Evolutionary conservation across 1,140 invertebrate species (phyloP).

Genomic region (Drosophila ananassae): DNA sequence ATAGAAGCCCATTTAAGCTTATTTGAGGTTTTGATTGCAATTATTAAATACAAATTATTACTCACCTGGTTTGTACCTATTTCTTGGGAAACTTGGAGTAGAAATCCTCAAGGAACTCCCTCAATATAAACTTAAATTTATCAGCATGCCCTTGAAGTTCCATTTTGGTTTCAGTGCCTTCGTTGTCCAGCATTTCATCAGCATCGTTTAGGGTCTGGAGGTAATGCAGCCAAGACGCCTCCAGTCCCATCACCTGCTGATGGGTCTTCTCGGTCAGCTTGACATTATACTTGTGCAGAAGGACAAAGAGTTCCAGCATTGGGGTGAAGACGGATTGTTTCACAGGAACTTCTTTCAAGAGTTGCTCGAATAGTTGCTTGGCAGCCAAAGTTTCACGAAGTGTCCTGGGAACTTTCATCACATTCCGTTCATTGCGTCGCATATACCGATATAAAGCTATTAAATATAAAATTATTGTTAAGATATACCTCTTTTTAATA

Average conservation of each 20-base stretch:
- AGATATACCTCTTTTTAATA: background rate
- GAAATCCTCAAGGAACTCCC: slow-evolving; percentile 73
- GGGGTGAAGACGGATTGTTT: slow-evolving; percentile 62
- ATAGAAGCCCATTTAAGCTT: background rate
- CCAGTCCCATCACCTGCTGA: slow-evolving; percentile 56
- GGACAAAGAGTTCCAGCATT: slow-evolving; percentile 72
- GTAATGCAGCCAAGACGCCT: slow-evolving; percentile 68
- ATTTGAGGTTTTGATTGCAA: slow-evolving; percentile 24
- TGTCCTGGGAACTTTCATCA: slow-evolving; percentile 73
- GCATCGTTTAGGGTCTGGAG: slow-evolving; percentile 66
- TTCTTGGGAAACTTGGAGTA: slow-evolving; percentile 66
- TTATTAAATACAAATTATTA: background rate
- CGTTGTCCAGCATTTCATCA: slow-evolving; percentile 76
- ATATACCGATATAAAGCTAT: slow-evolving; percentile 73
- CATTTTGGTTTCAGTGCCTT: slow-evolving; percentile 52
- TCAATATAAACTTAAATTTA: slow-evolving; percentile 66
- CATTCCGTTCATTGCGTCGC: slow-evolving; percentile 61
- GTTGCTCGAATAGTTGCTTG: slow-evolving; percentile 58
- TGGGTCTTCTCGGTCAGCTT: slow-evolving; percentile 48
- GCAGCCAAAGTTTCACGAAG: slow-evolving; percentile 60
- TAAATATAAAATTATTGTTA: background rate
- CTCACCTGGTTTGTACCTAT: slow-evolving; percentile 5
- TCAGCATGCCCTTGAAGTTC: slow-evolving; percentile 54
- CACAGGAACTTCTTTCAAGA: slow-evolving; percentile 52
- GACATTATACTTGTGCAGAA: slow-evolving; percentile 73